Conservation (phyloP, 2,888 invertebrate species). For the Chrysolina americana region DNA sequence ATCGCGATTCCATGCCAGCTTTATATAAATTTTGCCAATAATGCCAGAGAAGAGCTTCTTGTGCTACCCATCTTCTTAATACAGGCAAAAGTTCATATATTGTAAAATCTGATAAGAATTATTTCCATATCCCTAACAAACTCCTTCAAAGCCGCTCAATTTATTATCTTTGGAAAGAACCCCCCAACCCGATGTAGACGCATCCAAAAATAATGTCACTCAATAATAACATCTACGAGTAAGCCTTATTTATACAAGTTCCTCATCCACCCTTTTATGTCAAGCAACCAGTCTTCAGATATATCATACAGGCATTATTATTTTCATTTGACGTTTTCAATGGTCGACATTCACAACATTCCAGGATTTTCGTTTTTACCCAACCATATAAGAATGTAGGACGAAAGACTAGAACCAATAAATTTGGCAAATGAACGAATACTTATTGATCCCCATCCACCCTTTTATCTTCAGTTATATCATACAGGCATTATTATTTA, state of each 20-base stretch:
- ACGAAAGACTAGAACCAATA: constrained; percentile 21
- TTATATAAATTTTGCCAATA: not conserved
- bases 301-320: not conserved
- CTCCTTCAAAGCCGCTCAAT: too few species aligned
- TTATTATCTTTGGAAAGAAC: too few species aligned
- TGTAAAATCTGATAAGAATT: too few species aligned
- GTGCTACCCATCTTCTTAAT: not conserved
- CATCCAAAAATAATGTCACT: too few species aligned
- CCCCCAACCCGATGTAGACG: too few species aligned
- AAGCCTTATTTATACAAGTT: too few species aligned
- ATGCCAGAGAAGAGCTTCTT: not conserved
- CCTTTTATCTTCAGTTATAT: not conserved
- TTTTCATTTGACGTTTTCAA: not conserved
- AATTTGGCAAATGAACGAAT: constrained; percentile 5
- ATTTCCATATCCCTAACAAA: too few species aligned
- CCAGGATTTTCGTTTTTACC: constrained; percentile 4
- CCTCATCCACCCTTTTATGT: too few species aligned
- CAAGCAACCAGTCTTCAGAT: too few species aligned
- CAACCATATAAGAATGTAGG: constrained; percentile 10
- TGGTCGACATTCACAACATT: not conserved
- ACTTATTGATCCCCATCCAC: not conserved
- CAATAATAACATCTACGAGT: too few species aligned
- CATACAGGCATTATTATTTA: constrained; percentile 25
- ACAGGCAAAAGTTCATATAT: too few species aligned
- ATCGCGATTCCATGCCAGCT: constrained; percentile 26